phyloP scores from a whole-genome alignment of 2,113 vertebrate genomes.

The Cephalopholis sonnerati region DNA sequence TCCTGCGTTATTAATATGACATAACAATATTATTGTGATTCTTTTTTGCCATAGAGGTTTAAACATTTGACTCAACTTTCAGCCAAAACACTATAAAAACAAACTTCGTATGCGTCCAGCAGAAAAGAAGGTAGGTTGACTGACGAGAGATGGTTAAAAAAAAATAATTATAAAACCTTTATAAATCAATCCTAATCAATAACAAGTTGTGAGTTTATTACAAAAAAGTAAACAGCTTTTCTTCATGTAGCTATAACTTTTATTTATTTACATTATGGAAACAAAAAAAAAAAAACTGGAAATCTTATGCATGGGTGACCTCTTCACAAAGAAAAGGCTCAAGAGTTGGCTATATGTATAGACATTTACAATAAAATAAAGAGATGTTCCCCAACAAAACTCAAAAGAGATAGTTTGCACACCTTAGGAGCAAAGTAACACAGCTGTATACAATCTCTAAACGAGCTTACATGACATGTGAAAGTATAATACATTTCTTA shows the following conservation, averaged over 20 bases:
- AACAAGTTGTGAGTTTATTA: not conserved
- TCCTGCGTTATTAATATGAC: no score
- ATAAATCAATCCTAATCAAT: not conserved
- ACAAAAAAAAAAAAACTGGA: conserved; percentile 65
- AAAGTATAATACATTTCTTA: conserved; percentile 75
- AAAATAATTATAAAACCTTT: no score
- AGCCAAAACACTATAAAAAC: no score
- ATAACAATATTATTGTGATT: no score
- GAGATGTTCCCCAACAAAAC: conserved; percentile 55
- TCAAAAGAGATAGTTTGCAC: conserved; percentile 64
- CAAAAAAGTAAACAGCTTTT: conserved; percentile 14
- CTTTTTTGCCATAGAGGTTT: no score
- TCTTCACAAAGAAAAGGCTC: conserved; percentile 62
- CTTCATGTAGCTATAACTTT: conserved; percentile 72
- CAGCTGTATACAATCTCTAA: conserved; percentile 73
- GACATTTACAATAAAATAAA: conserved; percentile 71
- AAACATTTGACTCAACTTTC: no score
- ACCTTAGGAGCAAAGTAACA: conserved; percentile 71
- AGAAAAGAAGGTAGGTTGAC: no score
- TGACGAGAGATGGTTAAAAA: no score
- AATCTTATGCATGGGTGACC: conserved; percentile 50
- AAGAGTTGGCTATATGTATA: conserved; percentile 58
- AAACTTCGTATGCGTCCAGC: no score
- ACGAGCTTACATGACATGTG: conserved; percentile 79
- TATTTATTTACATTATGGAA: conserved; percentile 88